A percentile compares a stretch with the other conserved stretches of the same genome.
Evolutionary conservation across 2,888 invertebrate species (phyloP).

Genomic region (Hesperia comma): DNA sequence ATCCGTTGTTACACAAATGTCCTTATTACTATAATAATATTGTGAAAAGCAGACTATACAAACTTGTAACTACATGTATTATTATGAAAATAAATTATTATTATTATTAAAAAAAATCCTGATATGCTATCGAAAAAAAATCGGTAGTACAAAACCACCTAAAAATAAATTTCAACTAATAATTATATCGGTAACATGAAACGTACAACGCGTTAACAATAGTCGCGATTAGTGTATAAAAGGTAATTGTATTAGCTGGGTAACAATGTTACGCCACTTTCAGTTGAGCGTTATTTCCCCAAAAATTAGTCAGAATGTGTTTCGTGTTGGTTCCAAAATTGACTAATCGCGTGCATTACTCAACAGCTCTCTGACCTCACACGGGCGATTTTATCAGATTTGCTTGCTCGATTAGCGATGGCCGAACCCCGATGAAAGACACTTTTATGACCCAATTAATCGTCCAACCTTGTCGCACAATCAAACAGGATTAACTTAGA

Average conservation of each 20-base stretch:
- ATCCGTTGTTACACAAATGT: no score
- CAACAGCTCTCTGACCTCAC: conserved; percentile 43
- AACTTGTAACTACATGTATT: no score
- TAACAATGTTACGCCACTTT: conserved; percentile 39
- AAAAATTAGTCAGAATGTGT: conserved; percentile 42
- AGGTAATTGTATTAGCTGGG: neutral
- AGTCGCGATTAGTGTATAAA: neutral
- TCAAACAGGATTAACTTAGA: conserved; percentile 15
- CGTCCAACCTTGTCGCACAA: conserved; percentile 24
- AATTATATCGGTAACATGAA: no score
- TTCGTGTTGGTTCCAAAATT: conserved; percentile 46
- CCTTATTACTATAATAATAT: no score
- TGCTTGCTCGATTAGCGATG: conserved; percentile 45
- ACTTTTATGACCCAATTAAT: conserved; percentile 44
- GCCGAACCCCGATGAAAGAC: conserved; percentile 46
- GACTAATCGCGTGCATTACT: conserved; percentile 50
- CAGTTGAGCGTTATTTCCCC: conserved; percentile 42
- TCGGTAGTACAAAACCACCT: no score
- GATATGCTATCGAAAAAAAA: no score
- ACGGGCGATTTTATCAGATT: conserved; percentile 45
- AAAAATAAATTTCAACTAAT: no score
- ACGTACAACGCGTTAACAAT: conserved; percentile 5
- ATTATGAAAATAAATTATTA: no score
- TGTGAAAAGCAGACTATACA: no score
- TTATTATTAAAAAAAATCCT: no score